Evolutionary conservation across 1,140 invertebrate species (phyloP).

Genomic region (Hycleus phaleratus): DNA sequence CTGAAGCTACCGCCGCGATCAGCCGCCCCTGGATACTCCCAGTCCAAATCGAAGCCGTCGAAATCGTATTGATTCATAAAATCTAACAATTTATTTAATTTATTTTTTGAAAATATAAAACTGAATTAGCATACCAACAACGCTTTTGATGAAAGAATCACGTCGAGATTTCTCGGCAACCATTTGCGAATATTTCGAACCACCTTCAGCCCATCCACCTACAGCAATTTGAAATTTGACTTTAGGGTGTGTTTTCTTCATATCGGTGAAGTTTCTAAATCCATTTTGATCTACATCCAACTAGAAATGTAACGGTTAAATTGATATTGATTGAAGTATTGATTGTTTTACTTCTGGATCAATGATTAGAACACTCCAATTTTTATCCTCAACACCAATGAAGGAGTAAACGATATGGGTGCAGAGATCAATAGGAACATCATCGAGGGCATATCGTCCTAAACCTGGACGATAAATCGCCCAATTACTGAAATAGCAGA

Average conservation of each 20-base stretch:
- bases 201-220: constrained; percentile 83
- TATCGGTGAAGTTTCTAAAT: constrained; percentile 72
- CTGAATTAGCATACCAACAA: constrained; percentile 54
- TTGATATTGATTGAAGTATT: neutral
- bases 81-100: constrained; percentile 38
- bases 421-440: constrained; percentile 74
- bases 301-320: constrained; percentile 37
- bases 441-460: constrained; percentile 72
- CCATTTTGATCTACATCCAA: constrained; percentile 67
- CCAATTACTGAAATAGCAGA: constrained; percentile 90
- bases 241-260: constrained; percentile 62
- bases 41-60: constrained; percentile 77
- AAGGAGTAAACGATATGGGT: constrained; percentile 89
- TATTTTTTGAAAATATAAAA: neutral
- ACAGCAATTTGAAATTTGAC: constrained; percentile 75
- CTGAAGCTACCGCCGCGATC: constrained; percentile 75
- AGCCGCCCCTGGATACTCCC: constrained; percentile 80
- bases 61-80: constrained; percentile 71
- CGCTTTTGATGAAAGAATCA: constrained; percentile 64
- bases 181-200: constrained; percentile 75
- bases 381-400: constrained; percentile 71
- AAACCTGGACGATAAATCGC: constrained; percentile 77
- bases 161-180: constrained; percentile 59
- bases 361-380: constrained; percentile 68
- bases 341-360: constrained; percentile 59